Base-by-base conservation (phyloP, 2,888 invertebrate species). In the Xanthostigma xanthostigma region DNA sequence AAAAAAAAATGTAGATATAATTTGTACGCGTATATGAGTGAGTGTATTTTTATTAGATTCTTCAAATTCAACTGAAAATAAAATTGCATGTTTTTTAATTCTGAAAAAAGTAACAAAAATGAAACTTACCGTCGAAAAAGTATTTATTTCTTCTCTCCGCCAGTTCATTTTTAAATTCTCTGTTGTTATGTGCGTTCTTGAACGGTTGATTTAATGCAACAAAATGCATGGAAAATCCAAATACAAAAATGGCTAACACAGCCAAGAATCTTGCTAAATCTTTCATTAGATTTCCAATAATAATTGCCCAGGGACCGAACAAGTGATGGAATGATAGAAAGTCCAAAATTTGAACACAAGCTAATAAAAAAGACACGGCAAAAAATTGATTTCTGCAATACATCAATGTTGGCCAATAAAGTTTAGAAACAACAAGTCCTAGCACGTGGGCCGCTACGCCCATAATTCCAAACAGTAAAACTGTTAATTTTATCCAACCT, bases 241-340 rank as follows among this genome's bases (percentile, higher is more conserved):
- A 87, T 57, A 99, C 92, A 70, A 99, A 99, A 66, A 99, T 94
- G 36, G 91, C 86, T 62, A 99, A 71, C 27, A 99, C 97, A 43
- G 97, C 96, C 53, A 99, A 77, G 68, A 99, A 99, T 62, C 94
- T 76, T n/a, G 90, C 90, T 57, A 95, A 73, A 67, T 95, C 94
- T 66, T 91, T 91, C 79, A 91, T 84, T 49, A 91, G 73, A 67
- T 91, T 89, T 17, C 96, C 90, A 61, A 99, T 99, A 65, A 99
- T 99, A 63, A 99, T 98, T 36, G 97, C 97, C 98, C 98, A 99
- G 0, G 98, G 98, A 43, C 98, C 98, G 65, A 99, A 99, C 14
- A 99, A 76, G 69, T 98, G 94, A 68, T 99, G 98, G 66, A 99
- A 98, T 27, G 96, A 96, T 44, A 99, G 73, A 67, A 98, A 99